These are phyloP conservation scores for Tamandua tetradactyla DNA, from an alignment of 2,797 vertebrate species.

Conservation along the genomic window DNA sequence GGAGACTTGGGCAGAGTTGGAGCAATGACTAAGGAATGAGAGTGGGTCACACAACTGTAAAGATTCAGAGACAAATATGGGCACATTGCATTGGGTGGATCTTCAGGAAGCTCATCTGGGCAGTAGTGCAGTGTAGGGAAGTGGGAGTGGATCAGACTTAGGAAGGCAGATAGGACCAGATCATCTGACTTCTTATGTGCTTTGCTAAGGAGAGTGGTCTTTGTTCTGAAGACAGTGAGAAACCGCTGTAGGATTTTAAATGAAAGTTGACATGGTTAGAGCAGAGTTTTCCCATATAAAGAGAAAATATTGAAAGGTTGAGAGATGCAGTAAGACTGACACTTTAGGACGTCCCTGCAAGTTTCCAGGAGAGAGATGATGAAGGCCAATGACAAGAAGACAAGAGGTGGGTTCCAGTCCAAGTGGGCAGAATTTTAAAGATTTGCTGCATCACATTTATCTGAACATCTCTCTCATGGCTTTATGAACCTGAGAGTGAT, in stretches of 20 bases:
- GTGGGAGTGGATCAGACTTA: background rate
- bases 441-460: background rate
- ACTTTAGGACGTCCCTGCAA: background rate
- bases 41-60: background rate
- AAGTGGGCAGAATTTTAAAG: background rate
- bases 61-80: background rate
- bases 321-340: too few relatives aligned
- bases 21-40: background rate
- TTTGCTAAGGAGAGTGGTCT: background rate
- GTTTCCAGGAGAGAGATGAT: background rate
- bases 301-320: too few relatives aligned
- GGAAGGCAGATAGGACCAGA: background rate
- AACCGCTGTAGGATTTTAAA: too few relatives aligned
- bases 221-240: background rate
- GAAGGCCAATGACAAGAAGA: too few relatives aligned
- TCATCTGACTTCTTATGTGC: background rate
- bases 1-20: background rate
- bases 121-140: background rate
- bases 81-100: too few relatives aligned
- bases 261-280: too few relatives aligned
- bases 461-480: background rate
- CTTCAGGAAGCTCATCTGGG: background rate
- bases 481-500: background rate
- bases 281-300: too few relatives aligned
- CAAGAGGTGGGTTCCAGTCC: fast-evolving